phyloP scores from a whole-genome alignment of 2,113 vertebrate species.

The Crotalus tigris region DNA sequence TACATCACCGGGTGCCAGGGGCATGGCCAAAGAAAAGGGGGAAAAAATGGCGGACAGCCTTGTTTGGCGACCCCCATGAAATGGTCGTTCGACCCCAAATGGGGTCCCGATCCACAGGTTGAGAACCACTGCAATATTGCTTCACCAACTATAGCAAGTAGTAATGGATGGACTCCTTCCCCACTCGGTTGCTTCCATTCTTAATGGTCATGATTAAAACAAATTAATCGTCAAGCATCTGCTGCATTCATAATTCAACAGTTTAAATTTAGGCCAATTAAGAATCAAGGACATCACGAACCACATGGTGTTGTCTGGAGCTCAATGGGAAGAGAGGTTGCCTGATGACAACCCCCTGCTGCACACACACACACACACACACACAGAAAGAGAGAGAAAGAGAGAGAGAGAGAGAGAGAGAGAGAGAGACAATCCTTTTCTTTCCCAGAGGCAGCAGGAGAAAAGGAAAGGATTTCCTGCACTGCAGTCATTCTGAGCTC shows the following conservation, averaged over 20 bases:
- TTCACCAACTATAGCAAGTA: neutral
- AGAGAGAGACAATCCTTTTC: neutral
- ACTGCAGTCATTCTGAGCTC: too few species aligned
- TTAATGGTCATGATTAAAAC: neutral
- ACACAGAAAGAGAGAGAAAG: too few species aligned
- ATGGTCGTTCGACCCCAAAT: too few species aligned
- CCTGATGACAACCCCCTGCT: neutral
- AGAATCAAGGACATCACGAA: neutral
- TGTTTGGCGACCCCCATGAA: too few species aligned
- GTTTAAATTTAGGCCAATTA: neutral
- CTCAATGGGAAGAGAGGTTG: neutral
- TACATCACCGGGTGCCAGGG: too few species aligned
- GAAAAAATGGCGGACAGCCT: too few species aligned
- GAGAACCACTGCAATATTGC: neutral
- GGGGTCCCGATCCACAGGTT: too few species aligned
- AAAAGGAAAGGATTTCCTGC: neutral
- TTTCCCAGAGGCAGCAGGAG: too few species aligned
- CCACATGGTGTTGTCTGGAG: neutral
- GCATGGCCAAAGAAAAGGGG: too few species aligned
- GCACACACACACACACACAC: too few species aligned
- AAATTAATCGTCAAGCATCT: neutral
- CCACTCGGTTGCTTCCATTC: neutral
- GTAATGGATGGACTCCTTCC: neutral
- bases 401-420: too few species aligned
- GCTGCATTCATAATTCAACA: neutral